Evolutionary conservation across 2,113 vertebrate genomes (phyloP), one percentile per base, ranked within the genome.

Genomic region (Calyptommatus sinebrachiatus): DNA sequence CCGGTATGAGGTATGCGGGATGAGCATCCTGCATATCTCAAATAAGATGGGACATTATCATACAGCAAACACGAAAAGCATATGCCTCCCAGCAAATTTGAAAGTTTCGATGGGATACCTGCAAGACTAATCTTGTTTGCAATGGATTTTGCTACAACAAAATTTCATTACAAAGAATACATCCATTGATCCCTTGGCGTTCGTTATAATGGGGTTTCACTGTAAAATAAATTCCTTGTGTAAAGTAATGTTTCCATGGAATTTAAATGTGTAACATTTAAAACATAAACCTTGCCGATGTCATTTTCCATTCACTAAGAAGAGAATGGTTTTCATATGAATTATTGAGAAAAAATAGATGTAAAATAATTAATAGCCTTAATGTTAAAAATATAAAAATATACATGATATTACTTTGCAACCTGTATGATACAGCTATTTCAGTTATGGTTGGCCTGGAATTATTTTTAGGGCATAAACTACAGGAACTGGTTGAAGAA

Each of bases 401-500:
- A 60, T 18, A 78, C 50, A 60, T 35, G 50, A 45, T 53, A 69
- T 41, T 22, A 7, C 14, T 24, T 69, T 71, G 31, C 6, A 53
- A 50, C 12, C 14, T 10, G 57, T 60, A 5, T 66, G 31, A 14
- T n/a, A 5, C 66, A 45, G 2, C 45, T 73, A 28, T 70, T 76
- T 28, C 9, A 50, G 8, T 11, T 65, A 67, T 66, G 26, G 41
- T 18, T 73, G 46, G 48, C 22, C 24, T 81, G 18, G 46, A 73
- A 69, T 83, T n/a, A n/a, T 83, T 78, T 71, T 78, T 73, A 83
- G 76, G 57, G 26, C 5, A 31, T 46, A 78, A 46, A 68, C 14
- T 83, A 60, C 21, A 50, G n/a, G 70, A 60, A 28, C 50, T 78
- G 66, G 14, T 6, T 67, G 29, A 83, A 6, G 48, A 78, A 83